Evolutionary conservation across 2,888 invertebrate species (phyloP), one percentile per base, ranked within the genome.

Genomic region (Leptura quadrifasciata): DNA sequence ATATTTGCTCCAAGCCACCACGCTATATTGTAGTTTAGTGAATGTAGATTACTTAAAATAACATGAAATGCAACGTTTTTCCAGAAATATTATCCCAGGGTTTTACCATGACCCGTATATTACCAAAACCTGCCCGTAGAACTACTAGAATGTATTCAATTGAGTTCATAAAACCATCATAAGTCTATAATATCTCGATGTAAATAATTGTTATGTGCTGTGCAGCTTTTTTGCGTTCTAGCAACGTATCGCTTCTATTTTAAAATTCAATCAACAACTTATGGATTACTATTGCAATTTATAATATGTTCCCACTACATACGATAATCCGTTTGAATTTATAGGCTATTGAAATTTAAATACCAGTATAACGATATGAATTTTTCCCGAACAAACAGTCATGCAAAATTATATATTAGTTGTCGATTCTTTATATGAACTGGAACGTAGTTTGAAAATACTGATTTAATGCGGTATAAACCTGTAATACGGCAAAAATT

Each of bases 381-480:
- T 80, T 77, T 79, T 78, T 70, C 54, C 54, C 67, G 60, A 70
- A 64, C 65, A 68, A 58, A 31, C 76, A 39, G 64, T 64, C 74
- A 65, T 72, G 69, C 74, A 69, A 67, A 72, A 76, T 76, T 76
- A 64, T 64, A 74, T 70, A 64, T 75, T 69, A 77, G 69, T 76
- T 68, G 58, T 60, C 21, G 69, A 68, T 71, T 74, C 57, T 58
- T 70, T 70, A 70, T 73, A 76, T 77, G 61, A 79, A 78, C 64
- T 72, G 65, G 55, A 77, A 72, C 39, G 58, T 67, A 68, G 67
- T 80, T 80, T 75, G 80, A 79, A 81, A 76, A 52, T 76, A 21
- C 78, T 65, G 74, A 74, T 76, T 74, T 72, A 82, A 77, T 79
- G 81, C 80, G 73, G 64, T 72, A 77, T 80, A 78, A 81, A 83